Percentiles rank a stretch among this genome's conserved stretches.
Evolutionary conservation across 2,888 invertebrate species (phyloP).

Genomic region (Cerastis rubricosa): DNA sequence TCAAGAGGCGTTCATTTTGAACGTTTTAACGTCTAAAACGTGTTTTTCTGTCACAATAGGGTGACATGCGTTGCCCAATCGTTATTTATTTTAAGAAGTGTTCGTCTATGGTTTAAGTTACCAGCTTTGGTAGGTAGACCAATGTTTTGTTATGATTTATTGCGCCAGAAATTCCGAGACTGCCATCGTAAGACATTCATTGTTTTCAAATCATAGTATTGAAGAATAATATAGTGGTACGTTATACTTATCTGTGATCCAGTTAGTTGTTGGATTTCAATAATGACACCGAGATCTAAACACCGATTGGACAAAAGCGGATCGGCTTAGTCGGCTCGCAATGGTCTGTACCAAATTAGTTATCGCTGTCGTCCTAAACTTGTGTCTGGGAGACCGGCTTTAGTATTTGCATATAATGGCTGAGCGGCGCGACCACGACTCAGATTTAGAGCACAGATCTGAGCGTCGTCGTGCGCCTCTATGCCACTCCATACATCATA

Average conservation of each 20-base stretch:
- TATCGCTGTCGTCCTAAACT: conserved; percentile 80
- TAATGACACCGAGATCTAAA: conserved; percentile 57
- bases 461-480: conserved; percentile 78
- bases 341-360: conserved; percentile 61
- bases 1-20: conserved; percentile 71
- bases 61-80: conserved; percentile 82
- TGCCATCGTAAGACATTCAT: conserved; percentile 41
- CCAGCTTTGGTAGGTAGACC: conserved; percentile 45
- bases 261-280: conserved; percentile 43
- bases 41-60: conserved; percentile 74
- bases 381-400: conserved; percentile 76
- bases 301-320: conserved; percentile 57
- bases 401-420: conserved; percentile 87
- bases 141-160: conserved; percentile 28
- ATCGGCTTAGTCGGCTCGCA: conserved; percentile 20
- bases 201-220: conserved; percentile 56
- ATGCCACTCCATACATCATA: conserved; percentile 76
- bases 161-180: conserved; percentile 45
- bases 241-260: conserved; percentile 49
- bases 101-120: conserved; percentile 73
- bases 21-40: conserved; percentile 67
- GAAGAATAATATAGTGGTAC: conserved; percentile 50
- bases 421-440: conserved; percentile 83
- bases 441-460: conserved; percentile 87
- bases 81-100: conserved; percentile 79